Conservation (phyloP, 2,888 invertebrate species). For the Deroplatys truncata region DNA sequence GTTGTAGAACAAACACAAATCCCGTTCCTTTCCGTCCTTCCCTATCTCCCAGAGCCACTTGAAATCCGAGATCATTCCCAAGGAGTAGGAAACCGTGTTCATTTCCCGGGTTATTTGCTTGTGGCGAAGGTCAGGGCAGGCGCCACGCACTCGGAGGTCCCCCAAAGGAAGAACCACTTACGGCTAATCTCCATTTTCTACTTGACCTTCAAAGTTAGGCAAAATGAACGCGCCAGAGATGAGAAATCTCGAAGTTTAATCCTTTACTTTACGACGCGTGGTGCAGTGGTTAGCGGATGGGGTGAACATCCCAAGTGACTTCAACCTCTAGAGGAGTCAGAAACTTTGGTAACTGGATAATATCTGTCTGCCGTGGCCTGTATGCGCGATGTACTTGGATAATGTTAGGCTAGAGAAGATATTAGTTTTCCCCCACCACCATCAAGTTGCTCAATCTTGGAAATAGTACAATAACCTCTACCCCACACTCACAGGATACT, state of each 20-base stretch:
- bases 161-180: background rate
- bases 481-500: no score
- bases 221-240: background rate
- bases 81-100: background rate
- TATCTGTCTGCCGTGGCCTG: background rate
- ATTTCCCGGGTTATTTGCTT: background rate
- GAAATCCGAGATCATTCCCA: background rate
- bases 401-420: background rate
- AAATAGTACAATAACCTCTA: background rate
- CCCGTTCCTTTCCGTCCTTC: background rate
- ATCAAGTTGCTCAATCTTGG: background rate
- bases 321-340: background rate
- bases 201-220: background rate
- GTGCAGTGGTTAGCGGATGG: background rate
- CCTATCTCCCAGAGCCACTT: background rate
- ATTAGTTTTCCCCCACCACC: background rate
- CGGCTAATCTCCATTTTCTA: background rate
- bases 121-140: background rate
- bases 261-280: background rate
- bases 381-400: background rate
- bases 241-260: background rate
- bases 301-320: background rate
- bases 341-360: background rate
- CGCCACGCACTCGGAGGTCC: background rate
- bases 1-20: background rate